A percentile compares a stretch with the other conserved stretches of the same genome.
phyloP scores from a whole-genome alignment of 2,888 invertebrate species.

The Altica lythri region DNA sequence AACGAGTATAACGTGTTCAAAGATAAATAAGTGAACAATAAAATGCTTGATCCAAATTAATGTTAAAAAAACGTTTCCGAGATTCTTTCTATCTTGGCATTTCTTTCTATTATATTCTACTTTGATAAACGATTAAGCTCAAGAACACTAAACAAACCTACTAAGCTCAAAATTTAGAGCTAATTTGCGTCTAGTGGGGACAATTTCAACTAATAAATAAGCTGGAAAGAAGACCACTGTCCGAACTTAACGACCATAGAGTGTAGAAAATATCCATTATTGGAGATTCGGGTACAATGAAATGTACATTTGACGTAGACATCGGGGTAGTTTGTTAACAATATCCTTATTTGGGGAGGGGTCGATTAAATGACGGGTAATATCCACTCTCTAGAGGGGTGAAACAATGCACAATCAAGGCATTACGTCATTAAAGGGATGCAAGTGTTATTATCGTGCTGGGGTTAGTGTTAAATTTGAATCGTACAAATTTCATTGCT shows the following conservation, averaged over 20 bases:
- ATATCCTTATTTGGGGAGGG: slow-evolving; percentile 55
- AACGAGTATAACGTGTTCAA: too few species aligned
- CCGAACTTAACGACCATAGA: slow-evolving; percentile 32
- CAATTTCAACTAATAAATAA: slow-evolving; percentile 34
- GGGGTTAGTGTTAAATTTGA: slow-evolving; percentile 34
- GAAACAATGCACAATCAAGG: slow-evolving; percentile 59
- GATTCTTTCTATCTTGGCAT: too few species aligned
- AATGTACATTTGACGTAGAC: slow-evolving; percentile 30
- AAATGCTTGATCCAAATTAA: too few species aligned
- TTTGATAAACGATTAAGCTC: too few species aligned
- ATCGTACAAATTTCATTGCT: slow-evolving; percentile 24
- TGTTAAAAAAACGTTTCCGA: too few species aligned
- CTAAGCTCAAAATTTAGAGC: slow-evolving; percentile 4
- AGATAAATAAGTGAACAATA: too few species aligned
- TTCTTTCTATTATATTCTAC: too few species aligned
- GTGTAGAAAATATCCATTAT: slow-evolving; percentile 41
- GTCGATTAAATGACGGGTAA: slow-evolving; percentile 56
- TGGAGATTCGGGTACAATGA: slow-evolving; percentile 29
- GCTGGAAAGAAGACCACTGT: slow-evolving; percentile 33
- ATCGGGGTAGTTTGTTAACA: slow-evolving; percentile 54
- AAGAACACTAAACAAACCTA: neutral
- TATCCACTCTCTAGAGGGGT: slow-evolving; percentile 50
- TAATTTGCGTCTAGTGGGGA: neutral
- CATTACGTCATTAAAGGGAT: slow-evolving; percentile 56
- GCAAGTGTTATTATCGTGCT: slow-evolving; percentile 49